Percentiles rank a stretch among this genome's conserved stretches.
Conservation (phyloP, 2,113 vertebrate species). For the Pterophyllum scalare region DNA sequence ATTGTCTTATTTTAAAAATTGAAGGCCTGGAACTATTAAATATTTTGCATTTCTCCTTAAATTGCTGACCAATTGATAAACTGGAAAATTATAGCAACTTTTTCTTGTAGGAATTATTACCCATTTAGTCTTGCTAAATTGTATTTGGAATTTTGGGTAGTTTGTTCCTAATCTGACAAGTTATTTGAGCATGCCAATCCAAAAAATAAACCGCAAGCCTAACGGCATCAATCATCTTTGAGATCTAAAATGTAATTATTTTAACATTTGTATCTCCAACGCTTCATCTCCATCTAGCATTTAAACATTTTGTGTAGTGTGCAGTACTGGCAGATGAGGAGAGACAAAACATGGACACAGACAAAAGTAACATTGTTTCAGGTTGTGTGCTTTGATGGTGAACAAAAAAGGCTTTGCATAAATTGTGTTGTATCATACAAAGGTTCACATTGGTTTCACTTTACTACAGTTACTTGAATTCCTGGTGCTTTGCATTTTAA, state of each 20-base stretch:
- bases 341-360: background rate
- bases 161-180: background rate
- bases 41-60: background rate
- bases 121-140: background rate
- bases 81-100: background rate
- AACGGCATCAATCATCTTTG: background rate
- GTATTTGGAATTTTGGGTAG: background rate
- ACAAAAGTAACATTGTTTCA: conserved; percentile 17
- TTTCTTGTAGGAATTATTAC: background rate
- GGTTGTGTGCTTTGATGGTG: conserved; percentile 34
- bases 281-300: background rate
- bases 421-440: conserved; percentile 30
- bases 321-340: background rate
- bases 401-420: conserved; percentile 22
- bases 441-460: conserved; percentile 14
- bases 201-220: background rate
- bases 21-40: background rate
- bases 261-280: background rate
- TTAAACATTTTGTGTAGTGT: background rate
- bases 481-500: background rate
- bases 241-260: background rate
- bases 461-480: background rate
- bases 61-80: background rate
- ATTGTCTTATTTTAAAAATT: background rate
- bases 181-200: background rate